Percentiles rank a stretch among this genome's conserved stretches.
These are phyloP conservation scores for Forbesichthys agassizii DNA, from an alignment of 2,113 vertebrate genomes.

Conservation along the genomic window DNA sequence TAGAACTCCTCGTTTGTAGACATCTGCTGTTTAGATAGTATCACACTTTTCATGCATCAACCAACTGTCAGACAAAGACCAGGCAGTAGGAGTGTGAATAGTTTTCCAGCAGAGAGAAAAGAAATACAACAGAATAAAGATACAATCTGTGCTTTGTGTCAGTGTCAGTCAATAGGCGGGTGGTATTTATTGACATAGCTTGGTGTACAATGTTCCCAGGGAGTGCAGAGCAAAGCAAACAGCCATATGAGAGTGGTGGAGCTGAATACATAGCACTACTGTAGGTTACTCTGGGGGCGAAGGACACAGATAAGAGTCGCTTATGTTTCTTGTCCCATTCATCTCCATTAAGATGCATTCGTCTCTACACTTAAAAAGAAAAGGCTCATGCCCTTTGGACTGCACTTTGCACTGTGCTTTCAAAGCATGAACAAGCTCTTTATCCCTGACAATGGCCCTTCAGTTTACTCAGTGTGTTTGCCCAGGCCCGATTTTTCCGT, in stretches of 20 bases:
- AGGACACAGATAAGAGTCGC: constrained; percentile 62
- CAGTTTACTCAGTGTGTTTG: constrained; percentile 64
- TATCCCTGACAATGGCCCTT: constrained; percentile 35
- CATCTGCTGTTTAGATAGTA: constrained; percentile 24
- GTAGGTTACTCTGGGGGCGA: constrained; percentile 45
- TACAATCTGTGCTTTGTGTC: constrained; percentile 47
- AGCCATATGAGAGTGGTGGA: constrained; percentile 9
- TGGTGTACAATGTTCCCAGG: constrained; percentile 36
- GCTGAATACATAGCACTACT: not conserved
- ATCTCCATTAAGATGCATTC: constrained; percentile 45
- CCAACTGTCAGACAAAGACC: constrained; percentile 36
- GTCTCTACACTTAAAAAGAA: constrained; percentile 35
- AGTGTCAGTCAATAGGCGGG: constrained; percentile 16
- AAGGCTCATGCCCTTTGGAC: constrained; percentile 35
- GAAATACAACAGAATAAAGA: constrained; percentile 13
- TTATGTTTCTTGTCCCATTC: constrained; percentile 64
- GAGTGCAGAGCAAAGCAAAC: constrained; percentile 35
- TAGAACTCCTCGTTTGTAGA: constrained; percentile 9
- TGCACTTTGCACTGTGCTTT: constrained; percentile 10
- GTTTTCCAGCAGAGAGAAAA: constrained; percentile 4
- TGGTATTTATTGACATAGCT: constrained; percentile 51
- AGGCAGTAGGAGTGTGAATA: constrained; percentile 34
- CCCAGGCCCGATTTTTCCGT: constrained; percentile 26
- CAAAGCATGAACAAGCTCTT: constrained; percentile 44
- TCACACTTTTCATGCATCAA: constrained; percentile 37